These are phyloP conservation scores for Cydia pomonella DNA, from an alignment of 1,140 invertebrate species.

Conservation along the genomic window DNA sequence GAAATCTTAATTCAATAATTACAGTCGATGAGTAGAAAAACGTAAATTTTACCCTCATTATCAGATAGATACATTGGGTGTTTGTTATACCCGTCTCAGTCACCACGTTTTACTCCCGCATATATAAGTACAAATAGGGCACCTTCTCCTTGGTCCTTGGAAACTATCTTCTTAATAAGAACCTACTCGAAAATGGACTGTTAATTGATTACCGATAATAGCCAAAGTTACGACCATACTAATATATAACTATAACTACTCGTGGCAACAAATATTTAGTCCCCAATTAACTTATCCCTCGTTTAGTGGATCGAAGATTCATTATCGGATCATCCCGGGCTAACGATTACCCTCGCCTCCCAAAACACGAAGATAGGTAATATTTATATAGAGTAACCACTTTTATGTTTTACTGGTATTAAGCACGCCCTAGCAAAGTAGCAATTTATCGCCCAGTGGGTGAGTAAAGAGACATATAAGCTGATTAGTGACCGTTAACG, in stretches of 20 bases:
- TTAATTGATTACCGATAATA: too few relatives aligned
- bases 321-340: slow-evolving; percentile 4
- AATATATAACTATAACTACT: background rate
- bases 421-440: background rate
- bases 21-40: too few relatives aligned
- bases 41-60: too few relatives aligned
- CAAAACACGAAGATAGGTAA: background rate
- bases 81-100: too few relatives aligned
- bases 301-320: slow-evolving; percentile 9
- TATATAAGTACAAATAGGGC: too few relatives aligned
- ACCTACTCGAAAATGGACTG: too few relatives aligned
- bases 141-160: too few relatives aligned
- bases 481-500: background rate
- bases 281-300: background rate
- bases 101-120: too few relatives aligned
- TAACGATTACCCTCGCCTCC: background rate
- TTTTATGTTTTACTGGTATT: background rate
- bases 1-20: too few relatives aligned
- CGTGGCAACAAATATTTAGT: background rate
- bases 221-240: too few relatives aligned
- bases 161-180: too few relatives aligned
- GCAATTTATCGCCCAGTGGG: background rate
- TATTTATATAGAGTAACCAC: background rate
- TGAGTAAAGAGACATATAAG: background rate
- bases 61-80: too few relatives aligned